Evolutionary conservation across 2,888 invertebrate species (phyloP).

Genomic region (Drosophila sordidapex): DNA sequence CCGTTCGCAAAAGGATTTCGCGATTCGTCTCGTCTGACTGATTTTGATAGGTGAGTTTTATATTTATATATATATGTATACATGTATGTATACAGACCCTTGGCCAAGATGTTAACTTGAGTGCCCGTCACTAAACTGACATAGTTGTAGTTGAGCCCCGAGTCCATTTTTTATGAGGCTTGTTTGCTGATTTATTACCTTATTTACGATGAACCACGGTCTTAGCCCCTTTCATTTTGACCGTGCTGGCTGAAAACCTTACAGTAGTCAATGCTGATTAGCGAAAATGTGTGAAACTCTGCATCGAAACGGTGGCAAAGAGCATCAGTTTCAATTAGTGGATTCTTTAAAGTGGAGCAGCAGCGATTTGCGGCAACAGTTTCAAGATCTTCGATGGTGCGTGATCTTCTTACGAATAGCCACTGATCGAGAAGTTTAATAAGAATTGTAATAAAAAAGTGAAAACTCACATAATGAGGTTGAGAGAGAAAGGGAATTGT

Average conservation of each 20-base stretch:
- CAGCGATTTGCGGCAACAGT: not conserved
- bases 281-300: conserved; percentile 76
- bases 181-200: conserved; percentile 69
- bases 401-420: not conserved
- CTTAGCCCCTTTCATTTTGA: not conserved
- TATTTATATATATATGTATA: not conserved
- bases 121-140: conserved; percentile 16
- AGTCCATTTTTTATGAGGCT: conserved; percentile 60
- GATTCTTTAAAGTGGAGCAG: conserved; percentile 31
- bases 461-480: not conserved
- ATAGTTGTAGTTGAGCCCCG: conserved; percentile 45
- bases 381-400: not conserved
- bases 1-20: conserved; percentile 99
- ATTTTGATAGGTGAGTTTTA: conserved; percentile 92
- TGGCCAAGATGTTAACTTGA: conserved; percentile 18
- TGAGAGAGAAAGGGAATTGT: not conserved
- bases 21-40: conserved; percentile 97
- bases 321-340: conserved; percentile 36
- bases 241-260: conserved; percentile 26
- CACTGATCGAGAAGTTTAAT: not conserved
- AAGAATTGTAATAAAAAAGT: not conserved
- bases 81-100: not conserved
- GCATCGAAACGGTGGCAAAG: conserved; percentile 7
- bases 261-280: conserved; percentile 74
- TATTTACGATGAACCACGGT: conserved; percentile 64